These are phyloP conservation scores for Cyprinus carpio DNA, from an alignment of 2,113 vertebrate genomes.

Conservation along the genomic window DNA sequence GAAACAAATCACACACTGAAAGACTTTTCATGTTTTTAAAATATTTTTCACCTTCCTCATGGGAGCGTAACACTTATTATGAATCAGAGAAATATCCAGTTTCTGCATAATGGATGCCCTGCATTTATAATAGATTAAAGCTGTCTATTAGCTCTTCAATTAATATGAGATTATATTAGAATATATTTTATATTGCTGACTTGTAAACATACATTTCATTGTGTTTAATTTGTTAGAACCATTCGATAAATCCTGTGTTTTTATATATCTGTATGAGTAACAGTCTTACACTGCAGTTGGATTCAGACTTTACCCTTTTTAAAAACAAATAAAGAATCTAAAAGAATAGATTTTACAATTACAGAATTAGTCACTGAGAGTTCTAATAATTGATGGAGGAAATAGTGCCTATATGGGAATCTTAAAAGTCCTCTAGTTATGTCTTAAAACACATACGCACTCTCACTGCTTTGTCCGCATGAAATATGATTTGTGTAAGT, in stretches of 20 bases:
- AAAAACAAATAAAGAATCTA: background rate
- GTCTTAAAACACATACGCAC: background rate
- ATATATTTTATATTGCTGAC: constrained; percentile 49
- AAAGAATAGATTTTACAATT: background rate
- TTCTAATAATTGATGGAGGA: constrained; percentile 4
- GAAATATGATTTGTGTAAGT: background rate
- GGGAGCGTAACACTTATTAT: constrained; percentile 38
- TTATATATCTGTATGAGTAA: background rate
- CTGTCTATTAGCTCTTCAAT: constrained; percentile 49
- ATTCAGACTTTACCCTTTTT: background rate
- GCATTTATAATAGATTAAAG: constrained; percentile 51
- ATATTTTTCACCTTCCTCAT: constrained; percentile 36
- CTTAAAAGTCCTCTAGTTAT: background rate
- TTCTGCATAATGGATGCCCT: constrained; percentile 40
- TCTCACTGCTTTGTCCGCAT: background rate
- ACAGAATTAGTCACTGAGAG: background rate
- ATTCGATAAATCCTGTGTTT: constrained; percentile 5
- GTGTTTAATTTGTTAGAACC: constrained; percentile 42
- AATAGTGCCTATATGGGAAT: constrained; percentile 10
- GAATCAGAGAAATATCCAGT: background rate
- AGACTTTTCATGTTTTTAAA: constrained; percentile 30
- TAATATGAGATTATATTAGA: constrained; percentile 51
- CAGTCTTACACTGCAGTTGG: background rate
- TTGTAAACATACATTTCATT: constrained; percentile 26
- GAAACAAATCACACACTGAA: constrained; percentile 74